These are phyloP conservation scores for Bubalus kerabau DNA, from an alignment of 2,113 vertebrate species.

Conservation along the genomic window DNA sequence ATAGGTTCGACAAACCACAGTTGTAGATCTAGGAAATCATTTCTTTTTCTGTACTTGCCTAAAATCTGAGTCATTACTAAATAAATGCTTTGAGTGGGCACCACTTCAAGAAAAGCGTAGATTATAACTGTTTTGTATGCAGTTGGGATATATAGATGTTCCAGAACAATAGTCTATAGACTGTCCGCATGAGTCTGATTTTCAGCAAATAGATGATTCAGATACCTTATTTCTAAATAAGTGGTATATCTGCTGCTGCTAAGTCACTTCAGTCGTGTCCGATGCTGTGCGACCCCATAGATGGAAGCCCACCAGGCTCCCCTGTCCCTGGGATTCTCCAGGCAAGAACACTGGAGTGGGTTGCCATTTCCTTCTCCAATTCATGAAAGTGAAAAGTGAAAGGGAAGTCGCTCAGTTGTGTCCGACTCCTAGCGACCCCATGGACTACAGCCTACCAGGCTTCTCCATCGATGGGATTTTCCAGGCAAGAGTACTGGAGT, in stretches of 20 bases:
- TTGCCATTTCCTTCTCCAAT: no score
- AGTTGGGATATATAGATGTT: neutral
- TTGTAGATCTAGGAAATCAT: neutral
- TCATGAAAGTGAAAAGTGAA: no score
- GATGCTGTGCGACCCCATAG: no score
- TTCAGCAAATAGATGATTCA: constrained; percentile 4
- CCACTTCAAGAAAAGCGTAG: neutral
- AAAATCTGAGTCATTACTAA: constrained; percentile 18
- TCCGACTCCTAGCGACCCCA: no score
- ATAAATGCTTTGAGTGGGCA: neutral
- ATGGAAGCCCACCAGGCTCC: no score
- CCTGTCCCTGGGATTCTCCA: no score
- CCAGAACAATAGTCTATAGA: neutral
- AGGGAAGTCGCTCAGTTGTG: no score
- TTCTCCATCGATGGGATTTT: no score
- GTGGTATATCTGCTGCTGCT: neutral
- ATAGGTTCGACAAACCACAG: neutral
- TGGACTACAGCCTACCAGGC: no score
- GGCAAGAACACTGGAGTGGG: no score
- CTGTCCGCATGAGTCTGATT: neutral
- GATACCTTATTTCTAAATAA: constrained; percentile 20
- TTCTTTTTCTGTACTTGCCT: constrained; percentile 11
- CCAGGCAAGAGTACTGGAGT: no score
- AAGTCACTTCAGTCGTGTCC: no score
- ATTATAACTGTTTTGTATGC: neutral